These are phyloP conservation scores for Picathartes gymnocephalus DNA, from an alignment of 2,113 vertebrate species.

Conservation along the genomic window DNA sequence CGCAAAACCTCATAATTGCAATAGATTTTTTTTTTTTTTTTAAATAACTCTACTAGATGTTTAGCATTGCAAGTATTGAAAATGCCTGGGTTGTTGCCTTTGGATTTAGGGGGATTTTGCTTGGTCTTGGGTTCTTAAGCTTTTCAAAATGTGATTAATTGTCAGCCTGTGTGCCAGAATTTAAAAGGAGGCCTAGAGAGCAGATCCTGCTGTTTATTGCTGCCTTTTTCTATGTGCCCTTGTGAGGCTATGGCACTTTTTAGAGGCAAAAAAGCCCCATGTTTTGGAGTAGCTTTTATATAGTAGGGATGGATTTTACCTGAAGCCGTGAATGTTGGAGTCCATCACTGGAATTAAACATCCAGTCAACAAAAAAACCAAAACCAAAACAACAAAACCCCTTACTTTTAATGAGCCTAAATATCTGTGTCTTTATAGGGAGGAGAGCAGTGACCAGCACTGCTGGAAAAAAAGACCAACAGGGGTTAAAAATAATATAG, in stretches of 20 bases:
- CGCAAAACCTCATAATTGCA: not conserved
- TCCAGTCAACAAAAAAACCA: not conserved
- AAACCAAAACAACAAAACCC: rapidly evolving
- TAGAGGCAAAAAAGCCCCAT: not conserved
- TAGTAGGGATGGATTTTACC: not conserved
- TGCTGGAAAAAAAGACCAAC: not conserved
- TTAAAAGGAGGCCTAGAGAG: not conserved
- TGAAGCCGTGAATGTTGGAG: not conserved
- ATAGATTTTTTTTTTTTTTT: not conserved
- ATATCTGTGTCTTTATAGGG: not conserved
- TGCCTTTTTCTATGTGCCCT: not conserved
- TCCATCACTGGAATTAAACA: not conserved
- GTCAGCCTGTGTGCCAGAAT: not conserved
- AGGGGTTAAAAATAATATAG: not conserved
- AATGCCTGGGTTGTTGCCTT: not conserved
- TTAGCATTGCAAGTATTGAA: not conserved
- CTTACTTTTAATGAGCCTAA: not conserved
- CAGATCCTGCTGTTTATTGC: not conserved
- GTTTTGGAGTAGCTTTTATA: not conserved
- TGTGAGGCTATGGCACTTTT: not conserved
- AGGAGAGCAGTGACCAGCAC: not conserved
- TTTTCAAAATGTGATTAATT: not conserved
- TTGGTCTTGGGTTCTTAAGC: not conserved
- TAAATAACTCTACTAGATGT: not conserved
- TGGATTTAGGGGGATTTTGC: not conserved